Evolutionary conservation across 2,113 vertebrate genomes (phyloP).

Genomic region (Corvus hawaiiensis): DNA sequence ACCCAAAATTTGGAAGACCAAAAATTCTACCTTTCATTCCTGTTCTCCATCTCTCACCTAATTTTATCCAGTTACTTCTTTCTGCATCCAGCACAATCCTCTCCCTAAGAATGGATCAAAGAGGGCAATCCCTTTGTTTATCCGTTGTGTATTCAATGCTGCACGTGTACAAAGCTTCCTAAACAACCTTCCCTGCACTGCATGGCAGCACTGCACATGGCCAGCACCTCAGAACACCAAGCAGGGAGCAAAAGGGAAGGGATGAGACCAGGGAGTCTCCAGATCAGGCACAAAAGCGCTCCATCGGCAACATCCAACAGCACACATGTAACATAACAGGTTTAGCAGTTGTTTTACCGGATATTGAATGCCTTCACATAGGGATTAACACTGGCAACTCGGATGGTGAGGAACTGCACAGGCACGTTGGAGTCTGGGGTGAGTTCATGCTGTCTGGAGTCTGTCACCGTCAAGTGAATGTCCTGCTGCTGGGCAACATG

Average conservation of each 20-base stretch:
- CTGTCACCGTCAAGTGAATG: conserved; percentile 82
- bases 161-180: neutral
- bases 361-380: conserved; percentile 80
- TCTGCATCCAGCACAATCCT: neutral
- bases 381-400: conserved; percentile 81
- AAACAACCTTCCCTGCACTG: neutral
- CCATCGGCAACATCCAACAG: neutral
- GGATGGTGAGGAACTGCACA: conserved; percentile 87
- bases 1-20: neutral
- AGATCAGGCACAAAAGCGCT: neutral
- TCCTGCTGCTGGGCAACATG: conserved; percentile 85
- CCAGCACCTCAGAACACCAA: neutral
- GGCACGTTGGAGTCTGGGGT: conserved; percentile 83
- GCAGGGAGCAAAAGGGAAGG: neutral
- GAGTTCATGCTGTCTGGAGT: conserved; percentile 85
- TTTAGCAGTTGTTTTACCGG: conserved; percentile 70
- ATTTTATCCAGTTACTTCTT: neutral
- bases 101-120: neutral
- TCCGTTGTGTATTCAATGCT: neutral
- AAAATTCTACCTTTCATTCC: neutral
- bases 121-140: neutral
- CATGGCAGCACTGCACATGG: neutral
- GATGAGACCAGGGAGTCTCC: neutral
- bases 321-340: neutral
- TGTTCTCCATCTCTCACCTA: neutral